Base-by-base conservation (phyloP, 2,113 vertebrate species). In the Argyrosomus japonicus region DNA sequence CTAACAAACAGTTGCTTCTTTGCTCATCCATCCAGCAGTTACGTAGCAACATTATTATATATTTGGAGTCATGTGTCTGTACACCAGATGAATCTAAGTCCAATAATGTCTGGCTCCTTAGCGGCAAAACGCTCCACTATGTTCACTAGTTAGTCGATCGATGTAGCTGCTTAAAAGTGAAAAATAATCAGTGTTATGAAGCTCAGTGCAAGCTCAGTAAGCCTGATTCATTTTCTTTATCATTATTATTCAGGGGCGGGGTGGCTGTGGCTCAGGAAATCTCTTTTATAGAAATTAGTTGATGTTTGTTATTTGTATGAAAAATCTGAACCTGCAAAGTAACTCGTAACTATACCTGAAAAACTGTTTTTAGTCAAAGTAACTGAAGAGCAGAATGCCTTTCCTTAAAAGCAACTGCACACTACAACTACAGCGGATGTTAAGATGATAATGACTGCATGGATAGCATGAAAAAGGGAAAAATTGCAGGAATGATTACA, bases 401-500 rank as follows among this genome's bases (percentile, higher is more conserved):
- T 58, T 77, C 15, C 0, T 5, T 68, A 5, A 51, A 64, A 36
- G 6, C 14, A 21, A 36, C 48, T n/a, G 11, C 11, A 27, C 7
- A 15, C 3, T 27, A 45, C 11, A 32, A 50, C 69, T 48, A 25
- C 36, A 51, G 21, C 6, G 17, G 36, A 68, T 6, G 0, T 15
- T 40, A 53, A 25, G 21, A 61, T 60, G 18, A 75, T 48, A 68
- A 82, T 62, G 11, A 50, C 54, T 23, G 36, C 36, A 40, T 9
- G 0, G 14, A 36, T 3, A 53, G 51, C 17, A 60, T 67, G 65
- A 3, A 57, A 58, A 69, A 40, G 36, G 25, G 25, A 9, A 32
- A 60, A 60, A 56, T 54, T 67, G 19, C 45, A 12, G 40, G 0
- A 74, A 64, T 47, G 17, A 63, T 70, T 64, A 53, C 23, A 75